Evolutionary conservation across 2,888 invertebrate genomes (phyloP).

Genomic region (Mythimna pallens): DNA sequence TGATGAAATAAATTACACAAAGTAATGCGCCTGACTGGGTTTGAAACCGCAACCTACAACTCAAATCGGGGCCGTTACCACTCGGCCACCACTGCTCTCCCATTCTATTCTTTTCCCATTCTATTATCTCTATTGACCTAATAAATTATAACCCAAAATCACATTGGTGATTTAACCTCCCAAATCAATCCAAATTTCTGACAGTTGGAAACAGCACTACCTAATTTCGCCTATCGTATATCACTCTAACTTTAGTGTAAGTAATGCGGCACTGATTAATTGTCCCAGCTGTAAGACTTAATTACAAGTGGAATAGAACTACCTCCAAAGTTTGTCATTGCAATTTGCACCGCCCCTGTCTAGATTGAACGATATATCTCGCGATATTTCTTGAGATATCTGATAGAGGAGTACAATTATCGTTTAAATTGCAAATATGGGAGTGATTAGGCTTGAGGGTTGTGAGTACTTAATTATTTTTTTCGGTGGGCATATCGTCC

Average conservation of each 20-base stretch:
- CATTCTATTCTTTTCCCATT: too few species aligned
- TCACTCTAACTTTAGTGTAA: conserved; percentile 28
- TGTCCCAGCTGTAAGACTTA: conserved; percentile 80
- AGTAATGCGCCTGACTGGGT: too few species aligned
- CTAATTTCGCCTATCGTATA: conserved; percentile 31
- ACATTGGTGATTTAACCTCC: not conserved
- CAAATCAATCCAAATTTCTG: conserved; percentile 4
- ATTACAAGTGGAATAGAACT: conserved; percentile 71
- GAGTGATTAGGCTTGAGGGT: conserved; percentile 10
- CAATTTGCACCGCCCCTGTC: conserved; percentile 64
- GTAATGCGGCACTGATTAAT: conserved; percentile 74
- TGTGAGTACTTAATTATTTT: too few species aligned
- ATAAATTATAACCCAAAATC: not conserved
- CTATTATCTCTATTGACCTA: too few species aligned
- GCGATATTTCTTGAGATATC: conserved; percentile 65
- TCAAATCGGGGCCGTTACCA: too few species aligned
- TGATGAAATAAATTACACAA: too few species aligned
- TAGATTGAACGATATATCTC: conserved; percentile 72
- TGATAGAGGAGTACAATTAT: conserved; percentile 58
- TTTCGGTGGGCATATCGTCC: too few species aligned
- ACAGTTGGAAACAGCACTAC: not conserved
- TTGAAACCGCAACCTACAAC: too few species aligned
- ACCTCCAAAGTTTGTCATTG: conserved; percentile 69
- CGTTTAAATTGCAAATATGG: conserved; percentile 46
- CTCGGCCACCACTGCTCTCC: too few species aligned